Conservation (phyloP, 2,113 vertebrate species). For the Glaucomys volans region DNA sequence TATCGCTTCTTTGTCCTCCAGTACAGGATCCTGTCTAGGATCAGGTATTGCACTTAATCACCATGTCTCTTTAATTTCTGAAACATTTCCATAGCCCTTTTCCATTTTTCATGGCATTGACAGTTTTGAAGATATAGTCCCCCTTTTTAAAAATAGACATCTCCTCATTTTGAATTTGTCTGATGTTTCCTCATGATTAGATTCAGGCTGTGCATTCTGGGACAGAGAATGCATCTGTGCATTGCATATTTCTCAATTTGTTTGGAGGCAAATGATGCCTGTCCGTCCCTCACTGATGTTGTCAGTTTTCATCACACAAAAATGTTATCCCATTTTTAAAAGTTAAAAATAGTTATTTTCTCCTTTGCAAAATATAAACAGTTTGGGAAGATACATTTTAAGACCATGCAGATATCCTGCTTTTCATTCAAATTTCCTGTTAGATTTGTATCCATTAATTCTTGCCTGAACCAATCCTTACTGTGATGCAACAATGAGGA, state of each 20-base stretch:
- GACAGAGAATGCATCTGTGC: neutral
- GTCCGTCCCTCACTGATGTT: too few relatives aligned
- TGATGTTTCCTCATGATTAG: neutral
- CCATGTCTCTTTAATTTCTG: neutral
- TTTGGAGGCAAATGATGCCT: neutral
- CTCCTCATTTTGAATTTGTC: neutral
- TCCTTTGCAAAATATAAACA: neutral
- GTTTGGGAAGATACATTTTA: neutral
- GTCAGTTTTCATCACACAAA: neutral
- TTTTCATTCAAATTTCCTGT: neutral
- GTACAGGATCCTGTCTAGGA: neutral
- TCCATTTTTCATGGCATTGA: neutral
- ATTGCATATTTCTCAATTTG: neutral
- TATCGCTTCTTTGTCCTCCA: neutral
- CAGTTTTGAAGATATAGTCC: neutral
- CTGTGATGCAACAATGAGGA: neutral
- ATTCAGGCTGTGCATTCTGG: neutral
- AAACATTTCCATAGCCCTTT: neutral
- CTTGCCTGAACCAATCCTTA: neutral
- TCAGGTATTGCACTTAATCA: neutral
- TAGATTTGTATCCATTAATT: neutral
- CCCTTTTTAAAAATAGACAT: neutral
- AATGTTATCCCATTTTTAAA: neutral
- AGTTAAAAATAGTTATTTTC: neutral
- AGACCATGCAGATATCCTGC: neutral